Evolutionary conservation across 2,113 vertebrate species (phyloP), one percentile per base, ranked within the genome.

Genomic region (Guaruba guarouba): DNA sequence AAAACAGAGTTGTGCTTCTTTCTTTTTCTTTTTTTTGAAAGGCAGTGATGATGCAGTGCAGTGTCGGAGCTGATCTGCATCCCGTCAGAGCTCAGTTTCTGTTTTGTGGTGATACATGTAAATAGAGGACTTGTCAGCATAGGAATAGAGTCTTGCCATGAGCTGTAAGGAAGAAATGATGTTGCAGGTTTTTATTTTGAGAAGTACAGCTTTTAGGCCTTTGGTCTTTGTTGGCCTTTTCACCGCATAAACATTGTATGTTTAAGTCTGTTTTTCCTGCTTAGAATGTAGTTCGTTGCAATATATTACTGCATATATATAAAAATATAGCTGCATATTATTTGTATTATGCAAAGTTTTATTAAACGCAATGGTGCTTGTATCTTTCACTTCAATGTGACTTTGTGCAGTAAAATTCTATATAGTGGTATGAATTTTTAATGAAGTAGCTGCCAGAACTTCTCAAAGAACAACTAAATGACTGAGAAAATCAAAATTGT

Each of bases 381-480:
- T 95, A 96, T 97, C 92, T 90, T 93, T 96, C 90, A 87, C 88
- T 97, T 97, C 95, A 97, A 96, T 97, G 96, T 98, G 96, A 98
- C 97, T 98, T 98, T 98, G 96, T 94, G 80, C 92, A 94, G 92
- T 97, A 97, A 97, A 97, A 97, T 84, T 93, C 69, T 93, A 81
- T 92, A 92, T 14, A 94, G 88, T 95, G 88, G 97, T 90, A 79
- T 73, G 88, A 98, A 96, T 97, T 82, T 41, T 93, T 95, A 97
- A 97, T 96, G 67, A 96, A 92, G 55, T 59, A 85, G 49, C 87
- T 93, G 48, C 69, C 67, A 96, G 91, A 95, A 28, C 28, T 92
- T 67, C 82, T 92, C 62, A 64, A 96, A 96, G 88, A 96, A 74
- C 43, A 96, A 75, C 95, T 95, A 91, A 95, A 90, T 71, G 93